Evolutionary conservation across 1,140 invertebrate genomes (phyloP).

Genomic region (Ostrea edulis): DNA sequence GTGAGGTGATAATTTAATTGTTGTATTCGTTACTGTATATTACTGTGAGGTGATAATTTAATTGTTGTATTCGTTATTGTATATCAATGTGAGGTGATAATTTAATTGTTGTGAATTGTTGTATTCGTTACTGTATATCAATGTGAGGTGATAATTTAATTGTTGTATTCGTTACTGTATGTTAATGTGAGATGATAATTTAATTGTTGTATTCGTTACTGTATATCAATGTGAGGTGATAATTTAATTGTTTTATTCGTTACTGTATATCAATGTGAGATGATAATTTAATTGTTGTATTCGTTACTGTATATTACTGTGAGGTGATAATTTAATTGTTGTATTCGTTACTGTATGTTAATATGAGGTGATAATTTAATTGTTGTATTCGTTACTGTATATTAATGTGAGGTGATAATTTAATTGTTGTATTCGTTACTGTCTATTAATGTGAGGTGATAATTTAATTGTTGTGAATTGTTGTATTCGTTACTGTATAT

Average conservation of each 20-base stretch:
- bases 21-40: not conserved
- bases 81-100: not conserved
- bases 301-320: not conserved
- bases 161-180: not conserved
- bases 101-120: not conserved
- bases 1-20: not conserved
- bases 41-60: not conserved
- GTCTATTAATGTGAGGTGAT: not conserved
- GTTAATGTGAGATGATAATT: not conserved
- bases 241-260: not conserved
- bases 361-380: not conserved
- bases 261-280: not conserved
- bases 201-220: not conserved
- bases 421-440: not conserved
- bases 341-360: not conserved
- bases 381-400: not conserved
- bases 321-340: not conserved
- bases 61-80: not conserved
- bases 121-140: not conserved
- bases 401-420: not conserved
- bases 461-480: not conserved
- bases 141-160: not conserved
- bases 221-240: not conserved
- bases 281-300: not conserved
- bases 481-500: not conserved